phyloP scores from a whole-genome alignment of 2,888 invertebrate species.

The Rhimphoctona megacephalus region DNA sequence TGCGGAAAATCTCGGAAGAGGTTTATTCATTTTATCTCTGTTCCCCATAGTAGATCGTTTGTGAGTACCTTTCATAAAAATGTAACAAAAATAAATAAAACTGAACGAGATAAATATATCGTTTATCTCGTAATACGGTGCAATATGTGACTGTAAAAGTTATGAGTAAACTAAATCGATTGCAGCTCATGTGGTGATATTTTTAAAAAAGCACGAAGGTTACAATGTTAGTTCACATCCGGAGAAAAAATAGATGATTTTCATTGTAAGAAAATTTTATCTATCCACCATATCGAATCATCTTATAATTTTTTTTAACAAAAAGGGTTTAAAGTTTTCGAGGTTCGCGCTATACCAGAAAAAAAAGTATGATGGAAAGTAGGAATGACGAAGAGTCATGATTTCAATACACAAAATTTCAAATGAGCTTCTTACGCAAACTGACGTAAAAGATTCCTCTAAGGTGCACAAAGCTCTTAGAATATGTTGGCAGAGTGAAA shows the following conservation, averaged over 20 bases:
- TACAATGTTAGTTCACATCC: too few species aligned
- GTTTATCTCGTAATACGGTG: neutral
- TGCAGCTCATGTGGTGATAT: neutral
- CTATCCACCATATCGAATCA: neutral
- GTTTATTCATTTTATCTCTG: slow-evolving; percentile 22
- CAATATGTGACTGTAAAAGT: neutral
- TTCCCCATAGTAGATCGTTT: neutral
- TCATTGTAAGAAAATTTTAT: neutral
- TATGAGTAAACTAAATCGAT: neutral
- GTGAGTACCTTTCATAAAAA: neutral
- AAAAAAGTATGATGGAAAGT: slow-evolving; percentile 2
- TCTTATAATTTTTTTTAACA: slow-evolving; percentile 33
- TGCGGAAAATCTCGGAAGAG: neutral
- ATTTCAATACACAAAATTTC: slow-evolving; percentile 52
- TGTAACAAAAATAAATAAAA: neutral
- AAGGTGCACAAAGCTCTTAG: slow-evolving; percentile 22
- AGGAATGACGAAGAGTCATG: slow-evolving; percentile 27
- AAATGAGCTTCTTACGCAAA: slow-evolving; percentile 19
- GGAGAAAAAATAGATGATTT: neutral
- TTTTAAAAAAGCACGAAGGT: too few species aligned
- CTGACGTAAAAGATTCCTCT: neutral
- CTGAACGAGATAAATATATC: neutral
- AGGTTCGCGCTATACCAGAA: neutral
- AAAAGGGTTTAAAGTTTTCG: slow-evolving; percentile 59
- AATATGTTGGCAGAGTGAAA: slow-evolving; percentile 54